A percentile compares a stretch with the other conserved stretches of the same genome.
These are phyloP conservation scores for Octonoba sinensis DNA, from an alignment of 2,888 invertebrate species.

Conservation along the genomic window DNA sequence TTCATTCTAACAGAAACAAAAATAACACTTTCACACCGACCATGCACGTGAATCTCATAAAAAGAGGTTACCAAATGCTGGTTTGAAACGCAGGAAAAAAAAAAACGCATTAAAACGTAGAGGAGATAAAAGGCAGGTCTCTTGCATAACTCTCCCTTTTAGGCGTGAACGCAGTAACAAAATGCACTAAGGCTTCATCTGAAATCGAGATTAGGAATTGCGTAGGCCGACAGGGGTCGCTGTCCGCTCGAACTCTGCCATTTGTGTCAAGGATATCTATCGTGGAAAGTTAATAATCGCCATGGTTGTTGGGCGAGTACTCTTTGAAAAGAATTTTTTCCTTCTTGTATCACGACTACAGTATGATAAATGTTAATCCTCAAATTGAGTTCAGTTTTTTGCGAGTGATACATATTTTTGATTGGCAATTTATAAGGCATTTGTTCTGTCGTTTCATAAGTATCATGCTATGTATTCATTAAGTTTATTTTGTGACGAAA, in stretches of 20 bases:
- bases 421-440: neutral
- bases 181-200: conserved; percentile 4
- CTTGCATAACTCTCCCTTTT: conserved; percentile 35
- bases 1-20: no score
- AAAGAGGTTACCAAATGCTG: no score
- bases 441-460: no score
- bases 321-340: neutral
- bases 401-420: neutral
- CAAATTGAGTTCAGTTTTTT: conserved; percentile 1
- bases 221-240: conserved; percentile 30
- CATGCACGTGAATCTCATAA: no score
- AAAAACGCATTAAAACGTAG: no score
- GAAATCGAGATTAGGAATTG: conserved; percentile 14
- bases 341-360: no score
- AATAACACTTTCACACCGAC: no score
- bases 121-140: conserved; percentile 3
- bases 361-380: neutral
- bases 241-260: conserved; percentile 27
- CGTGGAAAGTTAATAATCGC: neutral
- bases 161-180: conserved; percentile 25
- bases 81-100: no score
- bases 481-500: no score
- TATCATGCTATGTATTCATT: no score
- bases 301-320: neutral
- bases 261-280: conserved; percentile 43